Base-by-base conservation (phyloP, 1,140 invertebrate species). In the Solen grandis region DNA sequence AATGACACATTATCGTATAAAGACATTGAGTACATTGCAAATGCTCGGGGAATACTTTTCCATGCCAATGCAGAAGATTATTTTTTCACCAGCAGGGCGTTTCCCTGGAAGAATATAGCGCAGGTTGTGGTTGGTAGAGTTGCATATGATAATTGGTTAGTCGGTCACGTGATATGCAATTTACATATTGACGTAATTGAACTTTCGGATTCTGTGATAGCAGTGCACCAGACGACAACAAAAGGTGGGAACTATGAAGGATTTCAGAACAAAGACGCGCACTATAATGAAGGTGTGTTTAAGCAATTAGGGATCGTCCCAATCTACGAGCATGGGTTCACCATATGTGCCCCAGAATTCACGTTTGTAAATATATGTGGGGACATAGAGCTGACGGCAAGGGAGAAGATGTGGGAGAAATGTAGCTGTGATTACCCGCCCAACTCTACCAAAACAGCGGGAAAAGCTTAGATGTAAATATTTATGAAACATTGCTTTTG, bases 121-220 rank as follows among this genome's bases (percentile, higher is more conserved):
- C 82, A 85, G 31, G 78, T 85, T 5, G 84, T 85, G 8, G 73
- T 85, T 2, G 84, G 84, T 16, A 59, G 82, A 55, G 16, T 78
- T 13, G 82, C 70, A 29, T 85, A 84, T 62, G 84, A 84, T 59
- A 85, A 85, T 74, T 85, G 75, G 73, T 50, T 85, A 36, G 84
- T 85, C 2, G 70, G 79, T 36, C 83, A 77, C 41, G 82, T 77
- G 31, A 80, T 72, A 52, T 66, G 82, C 33, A 50, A 63, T 16
- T n/a, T 75, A 25, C 65, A 63, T 10, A 65, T 77, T 29, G 33
- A 66, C 10, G 66, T 84, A 14, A 68, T 85, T 54, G 84, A 85
- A 57, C 52, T 78, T 3, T 72, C 77, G 25, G 63, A 62, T 36
- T 83, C 84, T 2, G 57, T 85, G 0, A 25, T 81, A 36, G 84